phyloP scores from a whole-genome alignment of 2,888 invertebrate genomes.

The Cenopis cana region DNA sequence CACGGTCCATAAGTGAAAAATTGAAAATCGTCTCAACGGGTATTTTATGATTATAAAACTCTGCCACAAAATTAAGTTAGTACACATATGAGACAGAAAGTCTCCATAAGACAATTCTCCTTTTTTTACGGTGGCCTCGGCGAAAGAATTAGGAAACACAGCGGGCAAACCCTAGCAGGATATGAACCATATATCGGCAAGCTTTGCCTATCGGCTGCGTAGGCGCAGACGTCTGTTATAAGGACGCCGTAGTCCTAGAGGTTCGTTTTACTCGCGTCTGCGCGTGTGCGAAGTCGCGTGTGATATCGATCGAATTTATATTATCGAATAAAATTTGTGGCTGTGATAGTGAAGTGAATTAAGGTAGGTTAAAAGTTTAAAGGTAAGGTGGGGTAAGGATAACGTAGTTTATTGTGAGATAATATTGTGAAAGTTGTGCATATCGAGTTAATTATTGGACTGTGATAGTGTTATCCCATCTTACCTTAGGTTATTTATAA shows the following conservation, averaged over 20 bases:
- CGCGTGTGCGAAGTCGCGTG: slow-evolving; percentile 64
- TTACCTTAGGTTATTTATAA: not conserved
- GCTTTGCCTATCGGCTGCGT: slow-evolving; percentile 55
- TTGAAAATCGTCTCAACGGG: no score
- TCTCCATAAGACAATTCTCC: no score
- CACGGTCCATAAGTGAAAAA: no score
- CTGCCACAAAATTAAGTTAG: no score
- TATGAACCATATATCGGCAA: slow-evolving; percentile 26
- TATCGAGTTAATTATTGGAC: no score
- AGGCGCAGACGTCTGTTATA: slow-evolving; percentile 71
- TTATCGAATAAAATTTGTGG: slow-evolving; percentile 6
- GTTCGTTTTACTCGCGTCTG: slow-evolving; percentile 74
- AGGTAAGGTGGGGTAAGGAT: no score
- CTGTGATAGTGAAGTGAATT: slow-evolving; percentile 43
- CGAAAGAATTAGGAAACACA: not conserved
- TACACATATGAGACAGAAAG: no score
- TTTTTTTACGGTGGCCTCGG: not conserved
- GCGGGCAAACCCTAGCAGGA: slow-evolving; percentile 20
- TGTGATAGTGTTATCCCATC: no score
- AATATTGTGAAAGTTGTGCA: no score
- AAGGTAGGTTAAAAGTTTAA: slow-evolving; percentile 22
- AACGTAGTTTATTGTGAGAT: no score
- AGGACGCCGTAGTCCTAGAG: slow-evolving; percentile 60
- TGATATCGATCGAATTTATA: slow-evolving; percentile 38
- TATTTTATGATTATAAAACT: no score